Base-by-base conservation (phyloP, 2,113 vertebrate species). In the Calonectris borealis region DNA sequence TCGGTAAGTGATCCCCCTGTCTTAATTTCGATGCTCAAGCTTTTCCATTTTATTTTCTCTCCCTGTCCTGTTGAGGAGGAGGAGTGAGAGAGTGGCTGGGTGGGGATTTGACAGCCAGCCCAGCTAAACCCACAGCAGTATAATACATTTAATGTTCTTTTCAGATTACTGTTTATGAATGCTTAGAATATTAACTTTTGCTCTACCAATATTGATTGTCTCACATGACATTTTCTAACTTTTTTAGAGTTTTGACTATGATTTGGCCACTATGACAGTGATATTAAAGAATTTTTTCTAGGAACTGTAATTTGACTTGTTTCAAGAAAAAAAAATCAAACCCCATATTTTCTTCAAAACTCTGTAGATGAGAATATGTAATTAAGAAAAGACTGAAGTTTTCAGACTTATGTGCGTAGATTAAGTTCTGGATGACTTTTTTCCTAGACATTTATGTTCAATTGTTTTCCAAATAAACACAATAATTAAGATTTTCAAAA, bases 401-500 rank as follows among this genome's bases (percentile, higher is more conserved):
- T 79, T 58, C 51, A 1, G 0, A 27, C 16, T 32, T 66, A 5
- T 1, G 1, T 24, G 7, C 62, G 6, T 49, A 71, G 32, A 46
- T 55, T 26, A 61, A 83, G 1, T 68, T 90, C 32, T 51, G 32
- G 10, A 76, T 46, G 3, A 42, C 1, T 2, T 29, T 86, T 82
- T 83, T n/a, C 2, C 26, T 51, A 16, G 10, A 24, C 6, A 57
- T 65, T 88, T 48, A 16, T 44, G 16, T 55, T 71, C 14, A 42
- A 5, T 51, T 66, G 6, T 55, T 91, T 66, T 58, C 46, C 8
- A 75, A 93, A 61, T 44, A 78, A 48, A 18, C 4, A 36, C 17
- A 72, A 55, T 48, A 10, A 36, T 42, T 60, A 68, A 17, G 31
- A 68, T 51, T 88, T 94, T 62, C 18, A 76, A 62, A 77, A 27